A percentile compares a stretch with the other conserved stretches of the same genome.
Evolutionary conservation across 2,113 vertebrate genomes (phyloP).

Genomic region (Laticauda laticaudata): DNA sequence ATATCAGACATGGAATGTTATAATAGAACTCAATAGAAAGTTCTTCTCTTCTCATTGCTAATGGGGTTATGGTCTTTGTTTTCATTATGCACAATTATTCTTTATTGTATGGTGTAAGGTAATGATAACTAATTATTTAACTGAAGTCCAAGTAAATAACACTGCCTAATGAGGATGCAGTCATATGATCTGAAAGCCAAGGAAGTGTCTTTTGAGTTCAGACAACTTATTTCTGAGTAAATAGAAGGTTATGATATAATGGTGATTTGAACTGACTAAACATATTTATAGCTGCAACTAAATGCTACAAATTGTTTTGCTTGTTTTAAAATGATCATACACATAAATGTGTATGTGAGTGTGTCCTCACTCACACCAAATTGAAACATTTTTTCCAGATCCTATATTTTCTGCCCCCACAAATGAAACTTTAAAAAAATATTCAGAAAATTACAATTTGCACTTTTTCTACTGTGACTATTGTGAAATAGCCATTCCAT

Average conservation of each 20-base stretch:
- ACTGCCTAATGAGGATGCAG: neutral
- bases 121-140: neutral
- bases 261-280: neutral
- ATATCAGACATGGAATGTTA: neutral
- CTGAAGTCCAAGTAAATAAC: neutral
- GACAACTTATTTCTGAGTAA: neutral
- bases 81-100: neutral
- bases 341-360: neutral
- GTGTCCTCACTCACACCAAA: neutral
- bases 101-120: neutral
- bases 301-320: neutral
- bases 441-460: neutral
- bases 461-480: neutral
- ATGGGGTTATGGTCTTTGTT: neutral
- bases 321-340: neutral
- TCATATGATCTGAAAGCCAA: neutral
- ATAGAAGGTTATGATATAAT: neutral
- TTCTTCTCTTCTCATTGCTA: neutral
- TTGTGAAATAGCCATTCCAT: neutral
- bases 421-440: neutral
- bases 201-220: neutral
- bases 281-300: neutral
- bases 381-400: neutral
- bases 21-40: neutral
- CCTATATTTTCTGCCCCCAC: neutral